Evolutionary conservation across 2,888 invertebrate species (phyloP), one percentile per base, ranked within the genome.

Genomic region (Mythimna vitellina): DNA sequence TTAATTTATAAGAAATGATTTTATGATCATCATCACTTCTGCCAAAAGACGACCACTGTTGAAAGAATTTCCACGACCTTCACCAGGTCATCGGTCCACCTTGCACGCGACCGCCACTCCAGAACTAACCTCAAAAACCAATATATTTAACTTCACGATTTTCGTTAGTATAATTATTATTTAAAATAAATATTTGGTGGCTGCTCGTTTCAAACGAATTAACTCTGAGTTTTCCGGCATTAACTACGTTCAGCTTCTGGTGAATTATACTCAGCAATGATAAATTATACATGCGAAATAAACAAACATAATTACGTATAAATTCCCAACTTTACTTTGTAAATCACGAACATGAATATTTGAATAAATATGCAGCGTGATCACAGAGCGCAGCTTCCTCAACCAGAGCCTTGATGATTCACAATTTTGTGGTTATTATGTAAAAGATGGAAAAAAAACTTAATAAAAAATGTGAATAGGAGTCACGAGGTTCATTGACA

Each of bases 341-440:
- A 83, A 83, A 87, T 86, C 88, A 89, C 89, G 88, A 90, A 81
- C 66, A 77, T 86, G 83, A 83, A 88, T 86, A 82, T 78, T 78
- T 84, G 74, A 85, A 82, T 81, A 79, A 81, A 87, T 86, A 84
- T 86, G 75, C 83, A 86, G 73, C 88, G 86, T 89, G 89, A 87
- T 84, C 83, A 81, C 71, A 73, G 46, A 76, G 61, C 65, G 67
- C 66, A 76, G 85, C 89, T 90, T 90, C 90, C 90, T 89, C 70
- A 84, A 86, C 63, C 66, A 71, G 68, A 86, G 77, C 90, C 89
- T 90, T 90, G 89, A 76, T 83, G 54, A 79, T 82, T 85, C 82
- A 81, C 66, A 72, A 83, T 77, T 84, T 79, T 81, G 81, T 83
- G 78, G 76, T 82, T 74, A 76, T 81, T 75, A 79, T 60, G 70